Evolutionary conservation across 1,140 invertebrate species (phyloP).

Genomic region (Heliconius congener): DNA sequence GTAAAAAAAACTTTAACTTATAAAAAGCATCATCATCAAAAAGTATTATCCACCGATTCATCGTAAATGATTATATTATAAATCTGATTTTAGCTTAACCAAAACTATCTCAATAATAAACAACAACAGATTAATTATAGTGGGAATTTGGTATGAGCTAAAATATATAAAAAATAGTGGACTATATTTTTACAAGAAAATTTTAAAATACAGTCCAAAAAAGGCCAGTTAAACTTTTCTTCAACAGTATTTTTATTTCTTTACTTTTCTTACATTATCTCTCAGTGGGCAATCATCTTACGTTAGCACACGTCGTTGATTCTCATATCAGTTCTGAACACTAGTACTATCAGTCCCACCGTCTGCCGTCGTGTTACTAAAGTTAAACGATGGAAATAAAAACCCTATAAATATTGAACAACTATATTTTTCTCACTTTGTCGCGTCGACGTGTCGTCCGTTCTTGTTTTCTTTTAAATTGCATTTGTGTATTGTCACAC

Average conservation of each 20-base stretch:
- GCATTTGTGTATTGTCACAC: slow-evolving; percentile 23
- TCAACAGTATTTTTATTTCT: not conserved
- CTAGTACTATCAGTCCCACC: slow-evolving; percentile 45
- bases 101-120: too few relatives aligned
- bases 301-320: slow-evolving; percentile 17
- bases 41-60: too few relatives aligned
- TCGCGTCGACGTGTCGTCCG: slow-evolving; percentile 56
- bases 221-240: not conserved
- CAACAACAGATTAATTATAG: too few relatives aligned
- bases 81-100: too few relatives aligned
- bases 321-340: slow-evolving; percentile 27
- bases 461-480: slow-evolving; percentile 41
- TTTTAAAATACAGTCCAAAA: too few relatives aligned
- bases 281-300: not conserved
- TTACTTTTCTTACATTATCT: not conserved
- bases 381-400: slow-evolving; percentile 78
- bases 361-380: slow-evolving; percentile 57
- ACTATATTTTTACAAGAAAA: too few relatives aligned
- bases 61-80: too few relatives aligned
- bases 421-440: slow-evolving; percentile 80
- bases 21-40: too few relatives aligned
- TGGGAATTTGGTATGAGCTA: too few relatives aligned
- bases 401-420: slow-evolving; percentile 80
- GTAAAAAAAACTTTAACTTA: too few relatives aligned
- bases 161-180: too few relatives aligned